Conservation (phyloP, 2,113 vertebrate species). For the Rhadina sibilatrix region DNA sequence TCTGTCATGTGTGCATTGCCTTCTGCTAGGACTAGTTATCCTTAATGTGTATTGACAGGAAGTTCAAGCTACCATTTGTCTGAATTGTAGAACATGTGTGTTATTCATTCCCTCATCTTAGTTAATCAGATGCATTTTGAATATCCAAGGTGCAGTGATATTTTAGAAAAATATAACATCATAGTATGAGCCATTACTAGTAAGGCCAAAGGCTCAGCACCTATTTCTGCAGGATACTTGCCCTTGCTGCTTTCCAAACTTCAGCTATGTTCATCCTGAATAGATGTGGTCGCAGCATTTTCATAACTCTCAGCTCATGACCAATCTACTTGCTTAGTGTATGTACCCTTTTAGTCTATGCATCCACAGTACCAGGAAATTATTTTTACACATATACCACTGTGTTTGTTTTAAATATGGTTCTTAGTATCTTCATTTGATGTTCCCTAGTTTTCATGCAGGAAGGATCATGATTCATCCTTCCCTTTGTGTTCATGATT, state of each 20-base stretch:
- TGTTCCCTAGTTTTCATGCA: not conserved
- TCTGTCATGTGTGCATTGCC: not conserved
- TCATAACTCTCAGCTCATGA: not conserved
- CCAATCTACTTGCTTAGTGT: not conserved
- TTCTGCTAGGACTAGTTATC: not conserved
- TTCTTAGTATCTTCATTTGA: not conserved
- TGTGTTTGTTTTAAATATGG: not conserved
- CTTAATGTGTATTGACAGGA: not conserved
- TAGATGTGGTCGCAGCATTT: not conserved
- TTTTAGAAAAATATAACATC: not conserved
- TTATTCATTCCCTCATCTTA: not conserved
- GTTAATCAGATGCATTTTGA: not conserved
- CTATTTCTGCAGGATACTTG: not conserved
- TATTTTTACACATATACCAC: not conserved
- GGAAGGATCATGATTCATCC: not conserved
- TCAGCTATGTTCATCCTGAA: not conserved
- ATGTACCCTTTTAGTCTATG: not conserved
- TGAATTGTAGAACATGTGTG: not conserved
- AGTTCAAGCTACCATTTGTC: not conserved
- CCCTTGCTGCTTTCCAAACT: not conserved
- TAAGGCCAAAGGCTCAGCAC: not conserved
- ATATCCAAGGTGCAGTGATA: not conserved
- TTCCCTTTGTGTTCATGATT: not conserved
- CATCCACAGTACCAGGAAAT: not conserved
- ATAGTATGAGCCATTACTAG: not conserved